phyloP scores from a whole-genome alignment of 2,113 vertebrate species.

The Channa maculata region DNA sequence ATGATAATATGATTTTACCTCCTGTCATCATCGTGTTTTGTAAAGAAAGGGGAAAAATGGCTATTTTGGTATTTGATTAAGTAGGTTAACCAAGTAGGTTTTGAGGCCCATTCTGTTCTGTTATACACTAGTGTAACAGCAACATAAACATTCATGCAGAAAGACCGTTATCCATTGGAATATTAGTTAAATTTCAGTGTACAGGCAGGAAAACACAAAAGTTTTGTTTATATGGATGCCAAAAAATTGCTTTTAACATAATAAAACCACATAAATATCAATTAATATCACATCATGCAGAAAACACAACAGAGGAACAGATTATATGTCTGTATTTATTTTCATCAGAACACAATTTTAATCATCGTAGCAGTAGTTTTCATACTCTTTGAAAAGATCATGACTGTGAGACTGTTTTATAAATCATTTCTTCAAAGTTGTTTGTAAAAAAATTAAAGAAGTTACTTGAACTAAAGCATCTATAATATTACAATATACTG shows the following conservation, averaged over 20 bases:
- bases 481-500: conserved; percentile 90
- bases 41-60: neutral
- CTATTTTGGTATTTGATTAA: too few relatives aligned
- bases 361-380: conserved; percentile 85
- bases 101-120: too few relatives aligned
- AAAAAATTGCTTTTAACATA: too few relatives aligned
- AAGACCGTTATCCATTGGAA: neutral
- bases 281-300: conserved; percentile 14
- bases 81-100: neutral
- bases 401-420: conserved; percentile 87
- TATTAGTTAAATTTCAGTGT: too few relatives aligned
- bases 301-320: conserved; percentile 72
- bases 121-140: too few relatives aligned
- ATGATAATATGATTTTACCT: neutral
- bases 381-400: conserved; percentile 86
- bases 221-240: too few relatives aligned
- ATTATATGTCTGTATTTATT: conserved; percentile 87
- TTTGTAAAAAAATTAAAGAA: conserved; percentile 90
- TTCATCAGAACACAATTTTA: conserved; percentile 88
- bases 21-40: neutral
- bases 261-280: too few relatives aligned
- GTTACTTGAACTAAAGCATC: conserved; percentile 88
- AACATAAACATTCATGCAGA: neutral
- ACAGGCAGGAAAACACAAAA: too few relatives aligned
- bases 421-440: conserved; percentile 89